Base-by-base conservation (phyloP, 2,113 vertebrate genomes). In the Choloepus hoffmanni region DNA sequence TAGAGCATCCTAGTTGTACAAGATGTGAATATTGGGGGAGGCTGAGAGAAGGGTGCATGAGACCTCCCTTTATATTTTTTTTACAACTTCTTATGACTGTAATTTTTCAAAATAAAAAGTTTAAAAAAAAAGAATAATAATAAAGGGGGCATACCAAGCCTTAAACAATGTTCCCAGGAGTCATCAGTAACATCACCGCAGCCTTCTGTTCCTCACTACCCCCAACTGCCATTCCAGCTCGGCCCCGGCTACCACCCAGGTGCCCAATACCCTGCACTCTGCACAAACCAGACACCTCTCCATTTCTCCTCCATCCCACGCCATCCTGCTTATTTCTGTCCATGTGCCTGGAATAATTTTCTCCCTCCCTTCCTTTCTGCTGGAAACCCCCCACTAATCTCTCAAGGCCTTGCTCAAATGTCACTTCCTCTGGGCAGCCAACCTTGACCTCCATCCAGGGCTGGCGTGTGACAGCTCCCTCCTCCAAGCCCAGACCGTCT, bases 41-140 rank as follows among this genome's bases (percentile, higher is more conserved):
- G 73, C 36, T 33, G 58, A 11, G 68, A 36, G 55, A 86, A 76
- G 67, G 74, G 62, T 19, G 50, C 70, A 36, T 0, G 18, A 12
- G 43, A 74, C 4, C 28, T 83, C 68, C 63, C 58, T 36, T 19
- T 40, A 23, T 1, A 23, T 53, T 77, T 74, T 84, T 45, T 45
- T 89, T 40, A 14, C 14, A 70, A 92, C 11, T 93, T 92, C 36
- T 30, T 81, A 11, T 85, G 65, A 95, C 62, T 79, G 43, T 40
- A 45, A 45, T 45, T 45, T 40, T 77, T 72, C 18, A 36, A 85
- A 94, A 76, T 73, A 68, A 72, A 83, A 58, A 63, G 14, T 45
- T 83, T 24, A 45, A 90, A 13, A 60, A 76, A 50, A 55, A 90
- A 13, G 53, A 76, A 50, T 62, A 62, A 68, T 21, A 73, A 40